Evolutionary conservation across 1,140 invertebrate genomes (phyloP), one percentile per base, ranked within the genome.

Genomic region (Nomia melanderi): DNA sequence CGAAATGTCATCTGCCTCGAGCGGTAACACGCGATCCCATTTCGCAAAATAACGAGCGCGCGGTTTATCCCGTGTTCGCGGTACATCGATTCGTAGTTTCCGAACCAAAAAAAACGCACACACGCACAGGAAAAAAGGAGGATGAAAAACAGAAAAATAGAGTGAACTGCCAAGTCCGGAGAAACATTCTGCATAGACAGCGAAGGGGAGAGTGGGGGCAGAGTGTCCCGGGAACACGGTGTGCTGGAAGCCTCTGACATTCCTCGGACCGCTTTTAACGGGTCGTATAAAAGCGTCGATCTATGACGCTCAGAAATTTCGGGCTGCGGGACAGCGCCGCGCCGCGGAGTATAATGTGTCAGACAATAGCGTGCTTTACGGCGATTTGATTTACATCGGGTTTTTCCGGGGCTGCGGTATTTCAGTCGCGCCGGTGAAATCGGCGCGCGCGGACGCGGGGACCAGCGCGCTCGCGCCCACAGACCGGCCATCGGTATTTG

Each of bases 341-440:
- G 11, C 14, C 36, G 8, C 12, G 20, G 57, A 56, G 54, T 57
- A 53, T 65, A 80, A 70, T 71, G 53, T 31, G 78, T 77, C 78
- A 50, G 66, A 75, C 76, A 79, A 83, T 73, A 57, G 69, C 72
- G 56, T 83, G 81, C 76, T 83, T 83, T 83, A 83, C 81, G 70
- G 57, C 82, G 77, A 83, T 83, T 83, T 78, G 82, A 83, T 83
- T 83, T 83, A 83, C 75, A 83, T 75, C 71, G 82, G 81, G 83
- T 83, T 83, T 83, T 81, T 78, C 57, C 57, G 53, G 23, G 31
- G n/a, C 57, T 11, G 36, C 60, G 64, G 54, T 76, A 67, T 77
- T 77, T 82, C 72, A 66, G 36, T 39, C 47, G 12, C 62, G 65
- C 14, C 33, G 50, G 41, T 36, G 79, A 75, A 78, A 75, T 64